Conservation (phyloP, 1,140 invertebrate species). For the Muscidifurax raptorellus region DNA sequence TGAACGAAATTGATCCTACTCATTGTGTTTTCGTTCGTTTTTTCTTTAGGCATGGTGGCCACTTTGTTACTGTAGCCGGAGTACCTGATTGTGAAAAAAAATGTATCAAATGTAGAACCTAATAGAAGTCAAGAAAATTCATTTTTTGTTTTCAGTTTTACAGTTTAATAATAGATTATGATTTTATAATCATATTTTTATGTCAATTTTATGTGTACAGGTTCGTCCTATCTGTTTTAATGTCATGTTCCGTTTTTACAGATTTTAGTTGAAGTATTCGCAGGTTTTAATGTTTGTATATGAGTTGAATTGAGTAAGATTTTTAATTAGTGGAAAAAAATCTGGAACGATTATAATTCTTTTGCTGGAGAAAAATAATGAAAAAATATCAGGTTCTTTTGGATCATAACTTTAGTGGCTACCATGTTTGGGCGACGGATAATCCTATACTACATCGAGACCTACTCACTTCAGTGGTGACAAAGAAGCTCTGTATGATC, state of each 20-base stretch:
- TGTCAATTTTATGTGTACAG: not conserved
- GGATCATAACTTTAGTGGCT: slow-evolving; percentile 28
- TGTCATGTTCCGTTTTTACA: not conserved
- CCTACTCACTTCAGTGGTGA: slow-evolving; percentile 28
- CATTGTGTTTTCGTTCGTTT: slow-evolving; percentile 26
- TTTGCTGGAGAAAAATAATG: not conserved
- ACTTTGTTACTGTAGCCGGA: not conserved
- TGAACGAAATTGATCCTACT: slow-evolving; percentile 32
- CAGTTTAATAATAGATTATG: not conserved
- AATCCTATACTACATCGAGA: slow-evolving; percentile 33
- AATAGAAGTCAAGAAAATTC: not conserved
- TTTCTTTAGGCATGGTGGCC: slow-evolving; percentile 37
- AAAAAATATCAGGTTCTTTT: slow-evolving; percentile 35
- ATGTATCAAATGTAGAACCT: not conserved
- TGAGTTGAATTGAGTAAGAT: too few relatives aligned
- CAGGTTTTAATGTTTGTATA: not conserved
- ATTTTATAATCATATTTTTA: not conserved
- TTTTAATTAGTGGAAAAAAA: not conserved
- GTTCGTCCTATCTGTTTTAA: not conserved
- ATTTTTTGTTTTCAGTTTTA: not conserved
- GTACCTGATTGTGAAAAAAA: not conserved
- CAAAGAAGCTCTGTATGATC: slow-evolving; percentile 17
- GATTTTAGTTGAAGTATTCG: not conserved
- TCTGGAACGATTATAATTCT: not conserved
- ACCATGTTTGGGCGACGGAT: slow-evolving; percentile 34